Base-by-base conservation (phyloP, 2,113 vertebrate genomes). In the Epinephelus lanceolatus region DNA sequence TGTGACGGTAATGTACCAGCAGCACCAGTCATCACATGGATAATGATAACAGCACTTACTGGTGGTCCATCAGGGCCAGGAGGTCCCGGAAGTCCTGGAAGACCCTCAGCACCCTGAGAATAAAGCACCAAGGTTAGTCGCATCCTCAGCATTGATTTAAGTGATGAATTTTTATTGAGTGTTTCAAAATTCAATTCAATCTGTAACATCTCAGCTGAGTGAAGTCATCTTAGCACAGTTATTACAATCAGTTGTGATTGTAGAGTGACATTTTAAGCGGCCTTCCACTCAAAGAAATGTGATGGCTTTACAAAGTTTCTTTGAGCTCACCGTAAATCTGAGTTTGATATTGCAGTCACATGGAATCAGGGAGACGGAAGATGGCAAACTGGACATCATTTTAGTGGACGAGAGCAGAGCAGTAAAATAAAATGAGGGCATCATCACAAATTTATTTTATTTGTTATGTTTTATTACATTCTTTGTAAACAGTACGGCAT, bases 21-120 rank as follows among this genome's bases (percentile, higher is more conserved):
- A 62, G 40, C 33, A 76, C 15, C 10, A 51, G 30, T 30, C 17
- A 40, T n/a, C 1, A 56, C 23, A 6, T 33, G n/a, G 51, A 53
- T 21, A 30, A 79, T 52, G 2, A 62, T 30, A 30, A 27, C 5
- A 76, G 66, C 52, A 97, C 98, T 96, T 95, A 99, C 98, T 0
- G 97, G 96, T 62, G 94, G 97, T 76, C 98, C 98, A 0, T 98
- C 97, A 69, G 95, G 93, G 59, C 98, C 98, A 4, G 97, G 82
- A 61, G 96, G 96, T 49, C 98, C 98, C 0, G 96, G 93, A 91
- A 97, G 96, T 76, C 98, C 98, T 55, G 96, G 86, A 66, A 96
- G 95, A 89, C 98, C 98, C 84, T 97, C 97, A 49, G 95, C 91
- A 76, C 98, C 98, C 98, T 99, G 85, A 86, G 81, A 30, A 13